phyloP scores from a whole-genome alignment of 2,888 invertebrate species.

The Agriopis aurantiaria region DNA sequence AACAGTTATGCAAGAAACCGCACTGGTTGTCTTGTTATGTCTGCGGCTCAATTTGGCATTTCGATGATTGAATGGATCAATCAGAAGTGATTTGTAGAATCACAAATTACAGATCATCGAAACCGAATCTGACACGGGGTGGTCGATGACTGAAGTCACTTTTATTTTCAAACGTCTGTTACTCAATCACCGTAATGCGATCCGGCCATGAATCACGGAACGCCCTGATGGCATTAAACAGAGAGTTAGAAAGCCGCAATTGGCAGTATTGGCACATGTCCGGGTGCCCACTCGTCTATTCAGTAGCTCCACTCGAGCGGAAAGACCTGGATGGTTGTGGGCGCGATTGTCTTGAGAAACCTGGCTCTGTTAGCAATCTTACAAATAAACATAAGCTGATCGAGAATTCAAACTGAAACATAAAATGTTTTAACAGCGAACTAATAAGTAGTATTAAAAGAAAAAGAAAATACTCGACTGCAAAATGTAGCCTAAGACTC shows the following conservation, averaged over 20 bases:
- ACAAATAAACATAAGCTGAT: not conserved
- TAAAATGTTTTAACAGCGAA: not conserved
- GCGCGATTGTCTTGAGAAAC: conserved; percentile 62
- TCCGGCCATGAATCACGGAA: conserved; percentile 58
- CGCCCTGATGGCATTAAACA: conserved; percentile 59
- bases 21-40: conserved; percentile 29
- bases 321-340: conserved; percentile 72
- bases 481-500: too few species aligned
- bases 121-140: conserved; percentile 29
- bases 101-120: conserved; percentile 29
- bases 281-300: conserved; percentile 71
- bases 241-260: conserved; percentile 80
- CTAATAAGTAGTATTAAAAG: not conserved
- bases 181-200: conserved; percentile 41
- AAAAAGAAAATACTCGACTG: not conserved
- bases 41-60: conserved; percentile 23
- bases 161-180: conserved; percentile 40
- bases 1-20: conserved; percentile 34
- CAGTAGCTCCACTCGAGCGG: conserved; percentile 65
- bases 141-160: conserved; percentile 40
- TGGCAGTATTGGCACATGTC: conserved; percentile 61
- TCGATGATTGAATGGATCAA: conserved; percentile 13
- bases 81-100: conserved; percentile 26
- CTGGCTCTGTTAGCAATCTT: conserved; percentile 28
- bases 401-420: not conserved